These are phyloP conservation scores for Antheraea mylitta DNA, from an alignment of 1,140 invertebrate species.

Conservation along the genomic window DNA sequence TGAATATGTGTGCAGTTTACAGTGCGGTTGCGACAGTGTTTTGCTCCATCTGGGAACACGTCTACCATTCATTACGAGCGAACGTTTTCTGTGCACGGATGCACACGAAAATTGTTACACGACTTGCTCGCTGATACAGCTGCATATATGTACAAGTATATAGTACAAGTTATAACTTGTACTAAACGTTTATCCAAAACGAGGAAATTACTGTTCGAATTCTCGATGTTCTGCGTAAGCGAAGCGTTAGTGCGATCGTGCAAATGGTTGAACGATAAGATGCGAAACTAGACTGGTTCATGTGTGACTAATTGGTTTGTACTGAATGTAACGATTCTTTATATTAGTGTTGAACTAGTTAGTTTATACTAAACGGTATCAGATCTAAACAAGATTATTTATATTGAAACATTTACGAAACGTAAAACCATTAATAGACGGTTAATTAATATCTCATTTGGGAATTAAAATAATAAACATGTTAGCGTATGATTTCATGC, in stretches of 20 bases:
- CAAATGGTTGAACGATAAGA: slow-evolving; percentile 29
- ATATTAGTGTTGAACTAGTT: background rate
- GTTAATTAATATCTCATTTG: slow-evolving; percentile 5
- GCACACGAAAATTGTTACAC: slow-evolving; percentile 61
- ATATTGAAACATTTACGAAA: background rate
- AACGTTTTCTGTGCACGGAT: slow-evolving; percentile 55
- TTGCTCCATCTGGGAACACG: slow-evolving; percentile 15
- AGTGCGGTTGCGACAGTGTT: background rate
- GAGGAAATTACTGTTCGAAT: slow-evolving; percentile 35
- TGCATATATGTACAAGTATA: no score
- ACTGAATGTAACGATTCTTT: background rate
- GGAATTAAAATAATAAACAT: slow-evolving; percentile 24
- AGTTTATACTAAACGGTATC: slow-evolving; percentile 3
- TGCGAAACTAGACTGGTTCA: slow-evolving; percentile 16
- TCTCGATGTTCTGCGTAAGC: slow-evolving; percentile 35
- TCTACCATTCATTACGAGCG: slow-evolving; percentile 51
- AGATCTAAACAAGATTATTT: slow-evolving; percentile 1
- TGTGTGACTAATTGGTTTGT: background rate
- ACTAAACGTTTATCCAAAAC: slow-evolving; percentile 43
- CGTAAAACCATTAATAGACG: background rate
- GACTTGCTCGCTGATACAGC: slow-evolving; percentile 50
- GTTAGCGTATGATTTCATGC: slow-evolving; percentile 29
- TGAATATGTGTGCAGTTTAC: slow-evolving; percentile 6
- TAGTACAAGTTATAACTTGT: no score
- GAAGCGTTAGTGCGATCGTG: slow-evolving; percentile 31